Evolutionary conservation across 2,113 vertebrate genomes (phyloP), one percentile per base, ranked within the genome.

Genomic region (Petromus typicus): DNA sequence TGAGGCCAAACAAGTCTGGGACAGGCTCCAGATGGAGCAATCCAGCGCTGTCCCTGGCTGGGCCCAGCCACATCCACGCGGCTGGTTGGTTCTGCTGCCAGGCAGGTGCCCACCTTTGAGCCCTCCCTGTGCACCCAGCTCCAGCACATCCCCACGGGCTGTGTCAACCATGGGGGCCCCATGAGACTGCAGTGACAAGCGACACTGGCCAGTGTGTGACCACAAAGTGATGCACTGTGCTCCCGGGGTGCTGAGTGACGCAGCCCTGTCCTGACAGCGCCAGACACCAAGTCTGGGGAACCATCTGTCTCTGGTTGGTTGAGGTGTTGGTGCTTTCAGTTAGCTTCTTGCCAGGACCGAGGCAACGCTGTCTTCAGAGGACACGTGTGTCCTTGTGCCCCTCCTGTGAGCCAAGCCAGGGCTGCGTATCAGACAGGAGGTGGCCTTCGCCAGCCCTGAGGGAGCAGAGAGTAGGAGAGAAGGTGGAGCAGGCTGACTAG

Each of bases 401-500:
- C 22, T n/a, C 25, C 43, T 27, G 12, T 3, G 7, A 14, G 40
- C 69, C 9, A 5, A 7, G 78, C 61, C 9, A 0, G 13, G 90
- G 40, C 75, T 27, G 0, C 5, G 75, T 16, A 27, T n/a, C 8
- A 6, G 67, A 11, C 14, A 16, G 3, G n/a, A 14, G 27, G 40
- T n/a, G 22, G 12, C 30, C 69, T 56, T 78, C 9, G 43, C 23
- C 17, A 13, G 64, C 16, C 40, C 13, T 5, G 0, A 17, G 40
- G 56, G 67, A 69, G 80, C 6, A 11, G 67, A 10, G 79, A n/a
- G 56, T 18, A 51, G 54, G 7, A 16, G 2, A 14, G 45, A 32
- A 37, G 10, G 3, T 0, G 1, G 0, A 5, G 40, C 8, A 27
- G 18, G 51, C 37, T 3, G 57, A 27, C 57, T 9, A 1, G 51